A percentile compares a stretch with the other conserved stretches of the same genome.
Evolutionary conservation across 92 coral and sea anemone genomes (phyloP).

Genomic region (Siderastrea radians): DNA sequence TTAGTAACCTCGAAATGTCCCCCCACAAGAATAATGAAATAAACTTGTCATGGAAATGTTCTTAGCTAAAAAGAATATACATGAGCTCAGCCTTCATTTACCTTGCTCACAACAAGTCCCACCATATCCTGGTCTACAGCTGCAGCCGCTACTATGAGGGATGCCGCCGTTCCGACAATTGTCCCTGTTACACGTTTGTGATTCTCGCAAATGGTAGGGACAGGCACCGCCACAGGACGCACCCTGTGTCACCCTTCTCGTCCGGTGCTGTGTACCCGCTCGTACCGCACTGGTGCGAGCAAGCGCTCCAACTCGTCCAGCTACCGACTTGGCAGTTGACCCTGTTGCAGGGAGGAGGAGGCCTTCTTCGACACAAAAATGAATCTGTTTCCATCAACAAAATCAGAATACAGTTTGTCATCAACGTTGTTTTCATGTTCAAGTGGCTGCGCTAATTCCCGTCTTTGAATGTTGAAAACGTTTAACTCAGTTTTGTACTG

Average conservation of each 20-base stretch:
- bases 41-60: too few species aligned
- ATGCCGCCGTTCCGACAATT: constrained; percentile 78
- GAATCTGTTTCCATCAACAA: constrained; percentile 15
- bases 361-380: constrained; percentile 49
- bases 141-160: constrained; percentile 65
- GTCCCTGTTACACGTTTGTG: constrained; percentile 73
- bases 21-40: background rate
- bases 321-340: constrained; percentile 68
- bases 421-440: background rate
- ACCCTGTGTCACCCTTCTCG: constrained; percentile 13
- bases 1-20: too few species aligned
- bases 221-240: constrained; percentile 81
- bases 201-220: constrained; percentile 55
- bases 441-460: background rate
- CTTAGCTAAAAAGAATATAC: background rate
- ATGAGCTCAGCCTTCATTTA: constrained; percentile 9
- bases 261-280: constrained; percentile 73
- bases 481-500: background rate
- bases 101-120: constrained; percentile 85
- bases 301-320: constrained; percentile 76
- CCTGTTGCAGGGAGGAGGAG: constrained; percentile 62
- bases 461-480: background rate
- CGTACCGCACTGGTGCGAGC: constrained; percentile 66
- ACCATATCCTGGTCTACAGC: constrained; percentile 72
- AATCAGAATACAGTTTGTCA: background rate